Base-by-base conservation (phyloP, 1,140 invertebrate genomes). In the Drosophila ambigua region DNA sequence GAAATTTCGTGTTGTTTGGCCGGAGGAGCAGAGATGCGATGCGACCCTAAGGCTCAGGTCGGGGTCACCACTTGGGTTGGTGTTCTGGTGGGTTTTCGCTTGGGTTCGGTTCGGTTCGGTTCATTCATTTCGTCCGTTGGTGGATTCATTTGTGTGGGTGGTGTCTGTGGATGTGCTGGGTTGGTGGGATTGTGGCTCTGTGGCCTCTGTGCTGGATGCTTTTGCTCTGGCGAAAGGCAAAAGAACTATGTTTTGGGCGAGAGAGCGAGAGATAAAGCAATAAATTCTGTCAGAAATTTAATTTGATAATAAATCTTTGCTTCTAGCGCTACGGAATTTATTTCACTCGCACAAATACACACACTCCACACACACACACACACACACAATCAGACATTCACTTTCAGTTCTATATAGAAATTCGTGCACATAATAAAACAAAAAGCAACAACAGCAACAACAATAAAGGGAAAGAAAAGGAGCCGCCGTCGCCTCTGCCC, bases 271-370 rank as follows among this genome's bases (percentile, higher is more conserved):
- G 90, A 91, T 91, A 91, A 91, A 91, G 90, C 90, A 91, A 91
- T 91, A 91, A 91, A 91, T 91, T 91, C 84, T 91, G 90, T 91
- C 90, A 91, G 90, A 91, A 91, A 91, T 91, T 91, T 91, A 91
- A 91, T 91, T 91, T 91, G 90, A 90, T 91, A 91, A 91, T 91
- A 91, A 91, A 91, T 91, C 90, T 91, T 90, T 87, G 78, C 88
- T 91, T 90, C 90, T 91, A 91, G 90, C 88, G 87, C 88, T 91
- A 89, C 83, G 83, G 90, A 91, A 91, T 91, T 91, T 91, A 91
- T 91, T 91, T 90, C 75, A 82, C 74, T 79, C 83, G 74, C 85
- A 84, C 73, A 69, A 61, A 78, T 74, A 55, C 71, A 72, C 59
- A 68, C 59, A 71, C 77, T 69, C 64, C 72, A 28, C 26, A 79